Conservation (phyloP, 30 jellyfish, hydroid and myxozoan species). For the Sanderia malayensis region DNA sequence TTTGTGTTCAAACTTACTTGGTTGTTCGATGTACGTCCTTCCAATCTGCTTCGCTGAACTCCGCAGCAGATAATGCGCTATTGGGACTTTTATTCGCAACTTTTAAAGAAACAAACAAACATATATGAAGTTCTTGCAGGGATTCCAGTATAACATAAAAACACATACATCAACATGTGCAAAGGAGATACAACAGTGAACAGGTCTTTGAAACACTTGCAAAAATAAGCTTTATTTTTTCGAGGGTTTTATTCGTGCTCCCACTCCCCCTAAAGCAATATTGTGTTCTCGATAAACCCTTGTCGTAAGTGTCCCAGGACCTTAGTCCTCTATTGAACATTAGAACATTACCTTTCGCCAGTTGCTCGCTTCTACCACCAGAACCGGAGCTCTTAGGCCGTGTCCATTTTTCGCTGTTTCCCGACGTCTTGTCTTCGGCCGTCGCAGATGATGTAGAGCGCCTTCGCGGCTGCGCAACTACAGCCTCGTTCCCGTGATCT, state of each 20-base stretch:
- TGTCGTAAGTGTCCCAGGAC: too few species aligned
- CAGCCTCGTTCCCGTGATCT: slow-evolving; percentile 20
- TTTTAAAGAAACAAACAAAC: slow-evolving; percentile 8
- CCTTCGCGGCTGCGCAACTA: slow-evolving; percentile 47
- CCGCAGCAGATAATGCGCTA: slow-evolving; percentile 32
- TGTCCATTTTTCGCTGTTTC: slow-evolving; percentile 49
- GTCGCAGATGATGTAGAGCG: slow-evolving; percentile 59
- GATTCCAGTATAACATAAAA: too few species aligned
- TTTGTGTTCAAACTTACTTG: slow-evolving; percentile 77
- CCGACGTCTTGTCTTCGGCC: slow-evolving; percentile 51
- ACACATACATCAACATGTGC: too few species aligned
- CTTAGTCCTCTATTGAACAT: too few species aligned
- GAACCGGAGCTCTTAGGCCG: slow-evolving; percentile 47
- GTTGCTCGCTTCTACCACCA: neutral
- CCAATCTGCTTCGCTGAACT: slow-evolving; percentile 90
- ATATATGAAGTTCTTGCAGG: too few species aligned
- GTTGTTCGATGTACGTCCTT: slow-evolving; percentile 84
- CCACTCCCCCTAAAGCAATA: too few species aligned
- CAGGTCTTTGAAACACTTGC: too few species aligned
- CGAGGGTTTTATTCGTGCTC: too few species aligned
- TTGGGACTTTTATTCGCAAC: slow-evolving; percentile 16
- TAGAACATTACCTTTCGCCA: slow-evolving; percentile 30
- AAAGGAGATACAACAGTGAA: too few species aligned
- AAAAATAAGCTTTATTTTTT: too few species aligned
- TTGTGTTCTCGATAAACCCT: too few species aligned